Conservation (phyloP, 2,888 invertebrate species). For the Liposcelis brunnea region DNA sequence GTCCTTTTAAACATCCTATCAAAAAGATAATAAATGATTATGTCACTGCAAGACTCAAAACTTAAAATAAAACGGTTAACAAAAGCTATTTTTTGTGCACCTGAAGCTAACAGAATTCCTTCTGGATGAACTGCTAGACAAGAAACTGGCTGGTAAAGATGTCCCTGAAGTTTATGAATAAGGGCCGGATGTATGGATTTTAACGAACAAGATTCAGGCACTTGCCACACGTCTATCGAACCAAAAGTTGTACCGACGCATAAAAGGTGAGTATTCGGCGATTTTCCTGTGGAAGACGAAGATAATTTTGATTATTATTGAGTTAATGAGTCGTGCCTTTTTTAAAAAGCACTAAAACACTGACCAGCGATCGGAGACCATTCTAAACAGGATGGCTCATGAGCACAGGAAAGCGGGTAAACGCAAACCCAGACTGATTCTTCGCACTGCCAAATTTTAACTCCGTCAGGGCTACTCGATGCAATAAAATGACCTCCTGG, state of each 20-base stretch:
- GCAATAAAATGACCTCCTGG: conserved; percentile 29
- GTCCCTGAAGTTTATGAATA: conserved; percentile 32
- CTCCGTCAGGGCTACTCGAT: conserved; percentile 30
- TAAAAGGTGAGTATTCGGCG: conserved; percentile 25
- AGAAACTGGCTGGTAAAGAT: conserved; percentile 34
- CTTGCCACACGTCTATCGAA: conserved; percentile 30
- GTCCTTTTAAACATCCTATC: conserved; percentile 26
- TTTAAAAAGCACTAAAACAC: too few species aligned
- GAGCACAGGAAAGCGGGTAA: conserved; percentile 28
- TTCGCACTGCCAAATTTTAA: conserved; percentile 29
- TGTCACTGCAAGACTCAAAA: neutral
- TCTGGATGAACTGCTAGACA: conserved; percentile 32
- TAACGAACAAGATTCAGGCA: conserved; percentile 20
- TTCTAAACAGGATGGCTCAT: conserved; percentile 29
- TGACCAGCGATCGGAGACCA: conserved; percentile 36
- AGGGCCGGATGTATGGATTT: conserved; percentile 21
- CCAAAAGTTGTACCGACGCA: conserved; percentile 36
- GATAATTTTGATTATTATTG: too few species aligned
- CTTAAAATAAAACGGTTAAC: neutral
- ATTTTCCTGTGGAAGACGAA: too few species aligned
- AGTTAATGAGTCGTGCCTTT: too few species aligned
- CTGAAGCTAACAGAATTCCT: conserved; percentile 36
- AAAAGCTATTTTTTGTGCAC: conserved; percentile 20
- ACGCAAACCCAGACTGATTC: conserved; percentile 27
- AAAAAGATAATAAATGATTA: conserved; percentile 1